A percentile compares a stretch with the other conserved stretches of the same genome.
Evolutionary conservation across 1,140 invertebrate genomes (phyloP).

Genomic region (Oedothorax gibbosus): DNA sequence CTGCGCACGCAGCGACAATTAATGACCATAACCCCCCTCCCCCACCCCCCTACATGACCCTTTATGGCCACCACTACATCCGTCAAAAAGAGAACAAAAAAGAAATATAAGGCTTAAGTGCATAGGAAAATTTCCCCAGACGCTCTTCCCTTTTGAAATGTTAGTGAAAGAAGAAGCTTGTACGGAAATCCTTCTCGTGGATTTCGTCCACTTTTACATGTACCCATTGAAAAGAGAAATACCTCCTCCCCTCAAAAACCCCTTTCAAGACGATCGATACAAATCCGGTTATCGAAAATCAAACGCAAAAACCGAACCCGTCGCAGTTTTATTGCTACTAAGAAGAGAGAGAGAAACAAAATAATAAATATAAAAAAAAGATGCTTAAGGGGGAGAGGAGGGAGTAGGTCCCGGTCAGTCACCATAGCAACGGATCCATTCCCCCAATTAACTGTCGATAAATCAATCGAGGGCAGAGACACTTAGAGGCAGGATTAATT

Average conservation of each 20-base stretch:
- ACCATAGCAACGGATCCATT: conserved; percentile 60
- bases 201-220: not conserved
- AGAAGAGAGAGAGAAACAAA: conserved; percentile 4
- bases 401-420: conserved; percentile 58
- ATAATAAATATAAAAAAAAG: conserved; percentile 18
- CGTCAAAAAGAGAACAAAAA: conserved; percentile 51
- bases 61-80: conserved; percentile 50
- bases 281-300: conserved; percentile 61
- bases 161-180: no score
- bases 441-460: conserved; percentile 61
- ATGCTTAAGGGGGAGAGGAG: not conserved
- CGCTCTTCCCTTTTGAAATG: no score
- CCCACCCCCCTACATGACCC: conserved; percentile 30
- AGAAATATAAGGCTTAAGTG: conserved; percentile 9
- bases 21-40: conserved; percentile 47
- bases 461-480: conserved; percentile 60
- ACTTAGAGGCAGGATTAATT: conserved; percentile 58
- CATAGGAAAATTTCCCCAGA: not conserved
- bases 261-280: conserved; percentile 44
- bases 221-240: conserved; percentile 15
- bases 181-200: no score
- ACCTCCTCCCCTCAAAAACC: conserved; percentile 12
- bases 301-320: conserved; percentile 61
- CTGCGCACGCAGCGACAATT: conserved; percentile 57
- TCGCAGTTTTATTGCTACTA: conserved; percentile 57